phyloP scores from a whole-genome alignment of 2,113 vertebrate genomes.

The Chrysochloris asiatica region DNA sequence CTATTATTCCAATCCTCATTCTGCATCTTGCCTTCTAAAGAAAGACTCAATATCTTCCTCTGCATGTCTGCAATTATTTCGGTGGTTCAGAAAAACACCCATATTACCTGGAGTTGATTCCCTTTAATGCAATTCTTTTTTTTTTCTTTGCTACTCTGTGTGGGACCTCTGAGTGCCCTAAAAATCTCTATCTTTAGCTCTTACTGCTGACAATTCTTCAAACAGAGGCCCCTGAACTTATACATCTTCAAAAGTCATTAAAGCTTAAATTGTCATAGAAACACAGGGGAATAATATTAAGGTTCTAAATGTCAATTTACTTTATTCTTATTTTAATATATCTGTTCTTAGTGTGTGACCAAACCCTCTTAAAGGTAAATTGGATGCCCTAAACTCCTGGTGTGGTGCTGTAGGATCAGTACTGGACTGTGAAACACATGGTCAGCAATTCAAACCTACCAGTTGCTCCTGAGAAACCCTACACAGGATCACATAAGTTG shows the following conservation, averaged over 20 bases:
- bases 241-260: conserved; percentile 65
- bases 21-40: conserved; percentile 14
- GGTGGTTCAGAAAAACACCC: conserved; percentile 51
- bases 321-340: conserved; percentile 60
- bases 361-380: conserved; percentile 21
- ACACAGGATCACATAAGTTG: too few species aligned
- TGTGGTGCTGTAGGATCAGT: too few species aligned
- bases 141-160: conserved; percentile 25
- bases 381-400: neutral
- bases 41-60: conserved; percentile 38
- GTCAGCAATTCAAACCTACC: too few species aligned
- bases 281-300: conserved; percentile 49
- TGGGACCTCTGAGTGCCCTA: conserved; percentile 47
- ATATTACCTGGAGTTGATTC: conserved; percentile 37
- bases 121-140: conserved; percentile 29
- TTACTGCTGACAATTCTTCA: conserved; percentile 60
- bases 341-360: conserved; percentile 33
- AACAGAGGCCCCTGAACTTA: conserved; percentile 50
- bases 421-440: too few species aligned
- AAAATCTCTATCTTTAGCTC: conserved; percentile 66
- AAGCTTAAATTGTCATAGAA: conserved; percentile 69
- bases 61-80: conserved; percentile 55
- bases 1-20: conserved; percentile 65
- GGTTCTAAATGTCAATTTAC: conserved; percentile 61
- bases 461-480: too few species aligned